phyloP scores from a whole-genome alignment of 2,797 vertebrate species.

The Crax fasciolata region DNA sequence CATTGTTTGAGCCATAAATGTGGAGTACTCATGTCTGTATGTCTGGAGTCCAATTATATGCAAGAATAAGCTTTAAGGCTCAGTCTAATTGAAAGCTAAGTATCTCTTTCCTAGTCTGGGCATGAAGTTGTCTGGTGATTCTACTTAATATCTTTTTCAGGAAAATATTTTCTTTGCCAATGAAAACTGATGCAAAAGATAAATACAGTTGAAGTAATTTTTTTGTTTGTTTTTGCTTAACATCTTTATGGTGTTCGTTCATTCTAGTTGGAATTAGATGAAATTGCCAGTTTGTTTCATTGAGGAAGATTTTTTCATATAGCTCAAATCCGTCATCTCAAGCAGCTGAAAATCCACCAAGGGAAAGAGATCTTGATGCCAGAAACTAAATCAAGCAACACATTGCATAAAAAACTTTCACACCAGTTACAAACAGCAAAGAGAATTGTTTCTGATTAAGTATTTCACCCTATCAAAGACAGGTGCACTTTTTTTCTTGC shows the following conservation, averaged over 20 bases:
- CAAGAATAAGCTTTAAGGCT: neutral
- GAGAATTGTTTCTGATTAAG: constrained; percentile 31
- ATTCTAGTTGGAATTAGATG: neutral
- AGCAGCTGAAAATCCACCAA: constrained; percentile 58
- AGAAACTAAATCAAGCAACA: constrained; percentile 73
- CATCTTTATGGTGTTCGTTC: neutral
- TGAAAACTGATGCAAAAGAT: neutral
- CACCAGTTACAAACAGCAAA: neutral
- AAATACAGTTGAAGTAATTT: neutral
- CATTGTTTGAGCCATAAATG: neutral
- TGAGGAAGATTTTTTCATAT: constrained; percentile 43
- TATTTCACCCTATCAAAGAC: constrained; percentile 5
- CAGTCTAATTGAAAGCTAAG: neutral
- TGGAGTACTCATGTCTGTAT: neutral
- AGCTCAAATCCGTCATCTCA: constrained; percentile 26
- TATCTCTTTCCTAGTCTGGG: neutral
- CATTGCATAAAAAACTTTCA: neutral
- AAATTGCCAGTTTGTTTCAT: constrained; percentile 39
- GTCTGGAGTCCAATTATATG: neutral
- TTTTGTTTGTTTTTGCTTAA: neutral
- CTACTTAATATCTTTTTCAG: neutral
- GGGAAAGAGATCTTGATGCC: constrained; percentile 31
- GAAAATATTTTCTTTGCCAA: neutral
- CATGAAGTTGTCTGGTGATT: neutral
- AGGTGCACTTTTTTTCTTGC: neutral